These are phyloP conservation scores for Megalurothrips usitatus DNA, from an alignment of 2,888 invertebrate species.

Conservation along the genomic window DNA sequence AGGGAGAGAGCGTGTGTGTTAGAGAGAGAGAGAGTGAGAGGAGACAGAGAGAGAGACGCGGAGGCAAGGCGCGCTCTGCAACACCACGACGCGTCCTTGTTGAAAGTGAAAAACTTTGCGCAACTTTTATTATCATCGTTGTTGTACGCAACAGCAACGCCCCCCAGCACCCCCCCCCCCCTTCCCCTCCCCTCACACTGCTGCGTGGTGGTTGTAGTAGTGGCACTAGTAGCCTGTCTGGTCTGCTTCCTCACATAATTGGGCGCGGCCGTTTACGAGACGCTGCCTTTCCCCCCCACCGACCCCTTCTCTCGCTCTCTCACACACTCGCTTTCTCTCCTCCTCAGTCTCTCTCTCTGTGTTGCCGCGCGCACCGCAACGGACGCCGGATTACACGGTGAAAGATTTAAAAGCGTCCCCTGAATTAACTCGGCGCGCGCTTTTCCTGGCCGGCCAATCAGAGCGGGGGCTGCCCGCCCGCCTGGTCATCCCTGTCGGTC, in stretches of 20 bases:
- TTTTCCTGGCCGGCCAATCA: background rate
- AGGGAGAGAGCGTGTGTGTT: too few species aligned
- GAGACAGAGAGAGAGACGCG: too few species aligned
- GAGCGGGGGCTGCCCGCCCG: background rate
- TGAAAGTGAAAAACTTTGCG: slow-evolving; percentile 16
- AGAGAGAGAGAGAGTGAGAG: too few species aligned
- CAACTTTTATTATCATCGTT: slow-evolving; percentile 23
- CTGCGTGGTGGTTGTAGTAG: too few species aligned
- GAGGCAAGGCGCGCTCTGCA: too few species aligned
- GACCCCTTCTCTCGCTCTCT: background rate
- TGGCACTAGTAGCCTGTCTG: too few species aligned
- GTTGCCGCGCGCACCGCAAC: background rate
- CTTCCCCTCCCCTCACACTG: too few species aligned
- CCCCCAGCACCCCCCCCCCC: background rate
- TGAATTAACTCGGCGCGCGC: background rate
- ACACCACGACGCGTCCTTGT: background rate
- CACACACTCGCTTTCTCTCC: background rate
- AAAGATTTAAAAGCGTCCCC: background rate
- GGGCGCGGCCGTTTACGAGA: background rate
- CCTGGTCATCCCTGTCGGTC: background rate
- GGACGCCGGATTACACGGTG: background rate
- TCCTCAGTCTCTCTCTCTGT: background rate
- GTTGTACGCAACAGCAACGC: background rate
- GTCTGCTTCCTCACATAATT: background rate
- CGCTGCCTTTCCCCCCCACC: background rate